Percentiles rank a stretch among this genome's conserved stretches.
Evolutionary conservation across 2,113 vertebrate genomes (phyloP).

Genomic region (Rhinolophus sinicus): DNA sequence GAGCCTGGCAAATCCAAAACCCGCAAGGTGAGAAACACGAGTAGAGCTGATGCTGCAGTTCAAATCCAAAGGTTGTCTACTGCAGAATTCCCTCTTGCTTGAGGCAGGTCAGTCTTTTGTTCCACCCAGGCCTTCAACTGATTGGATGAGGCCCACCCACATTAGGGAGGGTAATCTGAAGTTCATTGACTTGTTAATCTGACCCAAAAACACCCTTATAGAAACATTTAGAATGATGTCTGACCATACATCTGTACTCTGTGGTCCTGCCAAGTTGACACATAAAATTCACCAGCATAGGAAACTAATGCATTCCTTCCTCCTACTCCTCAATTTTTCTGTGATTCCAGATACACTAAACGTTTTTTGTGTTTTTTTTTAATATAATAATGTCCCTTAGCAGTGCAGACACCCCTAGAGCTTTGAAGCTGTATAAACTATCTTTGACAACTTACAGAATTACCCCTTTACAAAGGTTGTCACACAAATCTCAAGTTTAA

Average conservation of each 20-base stretch:
- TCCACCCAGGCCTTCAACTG: not conserved
- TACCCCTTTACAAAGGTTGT: slow-evolving; percentile 14
- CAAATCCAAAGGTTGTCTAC: not conserved
- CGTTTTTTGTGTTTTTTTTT: not conserved
- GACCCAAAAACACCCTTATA: not conserved
- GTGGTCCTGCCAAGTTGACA: not conserved
- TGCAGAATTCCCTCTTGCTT: not conserved
- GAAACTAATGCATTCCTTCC: not conserved
- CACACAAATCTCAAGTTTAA: not conserved
- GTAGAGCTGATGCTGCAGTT: not conserved
- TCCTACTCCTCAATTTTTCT: not conserved
- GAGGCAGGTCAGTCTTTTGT: not conserved
- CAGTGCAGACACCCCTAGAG: not conserved
- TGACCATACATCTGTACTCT: not conserved
- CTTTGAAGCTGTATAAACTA: not conserved
- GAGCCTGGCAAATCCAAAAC: not conserved
- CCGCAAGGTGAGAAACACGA: not conserved
- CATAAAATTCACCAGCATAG: not conserved
- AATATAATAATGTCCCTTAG: not conserved
- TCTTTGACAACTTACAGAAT: not conserved
- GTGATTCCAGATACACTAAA: not conserved
- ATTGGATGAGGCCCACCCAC: not conserved
- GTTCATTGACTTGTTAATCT: not conserved
- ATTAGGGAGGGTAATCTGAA: not conserved
- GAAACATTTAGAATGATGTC: not conserved